phyloP scores from a whole-genome alignment of 2,888 invertebrate genomes.

The Sinohyriopsis cumingii region DNA sequence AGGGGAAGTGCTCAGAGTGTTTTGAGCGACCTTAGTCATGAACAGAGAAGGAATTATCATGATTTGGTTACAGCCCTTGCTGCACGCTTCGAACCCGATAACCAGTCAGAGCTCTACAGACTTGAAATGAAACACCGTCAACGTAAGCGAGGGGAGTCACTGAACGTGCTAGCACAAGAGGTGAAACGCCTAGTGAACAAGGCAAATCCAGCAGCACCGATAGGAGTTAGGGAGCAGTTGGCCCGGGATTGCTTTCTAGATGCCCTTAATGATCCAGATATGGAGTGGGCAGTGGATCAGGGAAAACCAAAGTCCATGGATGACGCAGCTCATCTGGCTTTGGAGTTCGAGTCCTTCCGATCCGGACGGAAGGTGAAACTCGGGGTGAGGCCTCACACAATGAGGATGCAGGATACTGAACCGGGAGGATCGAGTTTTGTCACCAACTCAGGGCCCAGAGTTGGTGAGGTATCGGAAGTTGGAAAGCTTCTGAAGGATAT shows the following conservation, averaged over 20 bases:
- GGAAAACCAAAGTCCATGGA: conserved; percentile 5
- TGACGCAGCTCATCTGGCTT: background rate
- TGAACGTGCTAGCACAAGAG: background rate
- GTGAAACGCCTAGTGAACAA: conserved; percentile 2
- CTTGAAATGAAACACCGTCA: conserved; percentile 4
- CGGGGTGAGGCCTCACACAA: too few species aligned
- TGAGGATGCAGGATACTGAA: background rate
- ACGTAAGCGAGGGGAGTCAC: conserved; percentile 3
- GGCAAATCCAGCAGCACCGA: conserved; percentile 2
- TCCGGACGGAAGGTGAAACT: background rate
- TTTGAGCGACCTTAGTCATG: conserved; percentile 3
- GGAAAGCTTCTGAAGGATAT: too few species aligned
- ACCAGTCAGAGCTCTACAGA: conserved; percentile 7
- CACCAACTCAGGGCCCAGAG: too few species aligned
- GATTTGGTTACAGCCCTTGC: conserved; percentile 4
- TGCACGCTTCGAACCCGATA: conserved; percentile 7
- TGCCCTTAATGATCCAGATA: conserved; percentile 5
- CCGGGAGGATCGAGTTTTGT: too few species aligned
- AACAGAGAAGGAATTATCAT: too few species aligned
- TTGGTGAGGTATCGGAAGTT: too few species aligned
- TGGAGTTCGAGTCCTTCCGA: conserved; percentile 5
- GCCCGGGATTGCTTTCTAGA: conserved; percentile 4
- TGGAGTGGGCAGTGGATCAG: conserved; percentile 12
- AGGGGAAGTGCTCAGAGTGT: background rate
- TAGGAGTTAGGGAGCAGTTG: background rate